phyloP scores from a whole-genome alignment of 2,113 vertebrate species.

The Zosterops hypoxanthus region DNA sequence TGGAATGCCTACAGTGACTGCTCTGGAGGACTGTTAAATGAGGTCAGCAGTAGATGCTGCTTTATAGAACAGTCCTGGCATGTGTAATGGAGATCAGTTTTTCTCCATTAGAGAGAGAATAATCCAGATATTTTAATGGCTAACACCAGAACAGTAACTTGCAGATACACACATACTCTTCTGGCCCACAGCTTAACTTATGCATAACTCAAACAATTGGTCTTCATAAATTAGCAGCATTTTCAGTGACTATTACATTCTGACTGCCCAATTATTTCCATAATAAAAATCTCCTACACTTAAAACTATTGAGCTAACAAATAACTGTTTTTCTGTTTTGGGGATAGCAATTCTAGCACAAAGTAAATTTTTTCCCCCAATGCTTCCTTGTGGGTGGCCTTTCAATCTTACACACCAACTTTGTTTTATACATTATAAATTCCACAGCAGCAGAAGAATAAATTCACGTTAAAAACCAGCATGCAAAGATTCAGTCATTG shows the following conservation, averaged over 20 bases:
- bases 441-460: background rate
- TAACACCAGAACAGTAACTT: background rate
- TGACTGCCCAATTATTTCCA: background rate
- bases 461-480: background rate
- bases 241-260: background rate
- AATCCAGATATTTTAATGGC: constrained; percentile 5
- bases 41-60: constrained; percentile 36
- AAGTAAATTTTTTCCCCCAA: background rate
- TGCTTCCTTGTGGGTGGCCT: background rate
- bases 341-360: background rate
- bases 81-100: background rate
- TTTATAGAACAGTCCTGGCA: constrained; percentile 41
- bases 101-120: background rate
- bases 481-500: background rate
- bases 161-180: background rate
- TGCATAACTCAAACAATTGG: background rate
- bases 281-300: background rate
- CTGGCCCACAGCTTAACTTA: background rate
- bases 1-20: constrained; percentile 35
- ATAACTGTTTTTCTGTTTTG: background rate
- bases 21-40: constrained; percentile 55
- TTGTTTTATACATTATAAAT: background rate
- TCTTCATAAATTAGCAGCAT: background rate
- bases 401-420: background rate
- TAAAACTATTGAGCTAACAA: background rate